Base-by-base conservation (phyloP, 2,797 vertebrate species). In the Telmatherina bonti region DNA sequence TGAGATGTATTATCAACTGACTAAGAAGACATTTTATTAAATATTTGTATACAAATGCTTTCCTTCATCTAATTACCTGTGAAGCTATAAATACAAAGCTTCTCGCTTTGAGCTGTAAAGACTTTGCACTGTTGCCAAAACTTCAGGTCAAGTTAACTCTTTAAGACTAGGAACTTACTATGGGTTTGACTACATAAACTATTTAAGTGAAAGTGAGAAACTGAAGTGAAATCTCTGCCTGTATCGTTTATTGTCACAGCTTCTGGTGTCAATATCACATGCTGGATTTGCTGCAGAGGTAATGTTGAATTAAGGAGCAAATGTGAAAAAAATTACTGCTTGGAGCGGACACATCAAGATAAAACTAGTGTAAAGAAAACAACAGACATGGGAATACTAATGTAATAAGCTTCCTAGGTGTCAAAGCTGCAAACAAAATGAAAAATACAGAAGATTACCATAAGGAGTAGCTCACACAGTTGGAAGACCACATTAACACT, bases 401-500 rank as follows among this genome's bases (percentile, higher is more conserved):
- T 33, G n/a, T n/a, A n/a, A n/a, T 33, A 33, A 8, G 6, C 2
- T 45, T n/a, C 43, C 7, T 9, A n/a, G 35, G 7, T 45, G 57
- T 62, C 10, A 33, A 41, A 24, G 24, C 65, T 43, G 63, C 62
- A 75, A 65, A 63, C 2, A 4, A 61, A 26, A 43, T 7, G 5
- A 43, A 18, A 43, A 7, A 43, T 18, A 67, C 45, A 65, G 31
- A 56, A 20, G 29, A 29, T 41, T 11, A 54, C 53, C 51, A 53
- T 30, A 26, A 58, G 22, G 15, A 67, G 7, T 22, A n/a, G 63
- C 57, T 0, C 5, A 62, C 35, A 66, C 33, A 49, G 57, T 41
- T 58, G 45, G 58, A 61, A 33, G 74, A 74, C 43, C 68, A 65
- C 62, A 64, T 18, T 5, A 35, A 36, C 3, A 36, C 27, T 41